Percentiles rank a stretch among this genome's conserved stretches.
phyloP scores from a whole-genome alignment of 2,888 invertebrate genomes.

The Sinotaia quadrata region DNA sequence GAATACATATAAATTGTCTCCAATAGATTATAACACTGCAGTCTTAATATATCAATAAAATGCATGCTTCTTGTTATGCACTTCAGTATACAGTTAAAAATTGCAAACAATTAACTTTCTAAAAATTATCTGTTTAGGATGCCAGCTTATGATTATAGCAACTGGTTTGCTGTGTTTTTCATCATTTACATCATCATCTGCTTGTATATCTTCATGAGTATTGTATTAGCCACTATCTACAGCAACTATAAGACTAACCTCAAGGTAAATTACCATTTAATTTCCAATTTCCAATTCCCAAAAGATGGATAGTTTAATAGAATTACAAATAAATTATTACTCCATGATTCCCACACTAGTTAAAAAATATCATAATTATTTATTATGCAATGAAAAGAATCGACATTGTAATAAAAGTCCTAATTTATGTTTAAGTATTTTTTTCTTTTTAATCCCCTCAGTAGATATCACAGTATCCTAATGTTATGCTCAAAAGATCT shows the following conservation, averaged over 20 bases:
- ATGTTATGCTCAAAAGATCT: no score
- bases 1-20: no score
- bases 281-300: no score
- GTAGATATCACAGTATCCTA: no score
- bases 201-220: slow-evolving; percentile 78
- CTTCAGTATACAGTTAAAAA: background rate
- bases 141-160: slow-evolving; percentile 73
- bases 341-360: background rate
- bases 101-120: background rate
- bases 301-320: background rate
- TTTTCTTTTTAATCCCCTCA: no score
- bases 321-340: background rate
- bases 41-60: no score
- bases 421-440: no score
- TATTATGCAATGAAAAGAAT: no score
- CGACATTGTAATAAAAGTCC: no score
- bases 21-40: no score
- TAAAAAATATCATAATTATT: no score
- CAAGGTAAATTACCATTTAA: slow-evolving; percentile 58
- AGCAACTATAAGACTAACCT: slow-evolving; percentile 95
- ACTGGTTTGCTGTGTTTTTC: slow-evolving; percentile 73
- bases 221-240: slow-evolving; percentile 97
- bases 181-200: slow-evolving; percentile 72
- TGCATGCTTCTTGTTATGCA: no score
- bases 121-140: slow-evolving; percentile 71